Conservation (phyloP, 1,140 invertebrate genomes). For the Galendromus occidentalis region DNA sequence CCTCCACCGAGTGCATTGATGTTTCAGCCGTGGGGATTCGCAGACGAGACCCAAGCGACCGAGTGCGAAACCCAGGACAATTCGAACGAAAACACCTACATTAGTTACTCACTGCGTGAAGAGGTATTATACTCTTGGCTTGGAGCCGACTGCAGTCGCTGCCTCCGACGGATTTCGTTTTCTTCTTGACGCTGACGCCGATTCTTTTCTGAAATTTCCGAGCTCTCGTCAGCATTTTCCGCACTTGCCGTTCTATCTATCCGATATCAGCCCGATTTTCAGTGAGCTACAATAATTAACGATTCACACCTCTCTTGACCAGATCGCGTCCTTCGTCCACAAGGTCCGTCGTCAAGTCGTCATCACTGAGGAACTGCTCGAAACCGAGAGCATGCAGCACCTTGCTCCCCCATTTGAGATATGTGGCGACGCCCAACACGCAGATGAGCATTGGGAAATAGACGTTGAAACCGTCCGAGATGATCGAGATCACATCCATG, state of each 20-base stretch:
- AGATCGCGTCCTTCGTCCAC: slow-evolving; percentile 80
- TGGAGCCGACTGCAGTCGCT: slow-evolving; percentile 2
- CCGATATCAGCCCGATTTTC: not conserved
- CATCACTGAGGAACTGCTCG: slow-evolving; percentile 82
- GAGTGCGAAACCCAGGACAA: too few relatives aligned
- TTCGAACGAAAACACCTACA: too few relatives aligned
- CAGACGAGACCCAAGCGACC: too few relatives aligned
- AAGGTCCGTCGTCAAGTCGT: slow-evolving; percentile 74
- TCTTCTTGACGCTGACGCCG: slow-evolving; percentile 18
- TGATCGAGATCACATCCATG: slow-evolving; percentile 91
- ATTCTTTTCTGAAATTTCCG: slow-evolving; percentile 17
- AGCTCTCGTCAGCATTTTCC: not conserved
- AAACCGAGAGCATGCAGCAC: slow-evolving; percentile 66
- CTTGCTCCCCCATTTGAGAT: slow-evolving; percentile 78
- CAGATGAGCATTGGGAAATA: slow-evolving; percentile 96
- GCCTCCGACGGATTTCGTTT: slow-evolving; percentile 15
- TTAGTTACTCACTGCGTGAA: too few relatives aligned
- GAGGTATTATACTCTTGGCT: not conserved
- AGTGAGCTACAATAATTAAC: not conserved
- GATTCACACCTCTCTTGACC: slow-evolving; percentile 43
- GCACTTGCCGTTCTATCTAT: not conserved
- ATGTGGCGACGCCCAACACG: slow-evolving; percentile 76
- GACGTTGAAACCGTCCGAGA: slow-evolving; percentile 94
- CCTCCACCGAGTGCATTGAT: too few relatives aligned
- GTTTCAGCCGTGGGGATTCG: too few relatives aligned